These are phyloP conservation scores for Asbolus verrucosus DNA, from an alignment of 1,140 invertebrate genomes.

Conservation along the genomic window DNA sequence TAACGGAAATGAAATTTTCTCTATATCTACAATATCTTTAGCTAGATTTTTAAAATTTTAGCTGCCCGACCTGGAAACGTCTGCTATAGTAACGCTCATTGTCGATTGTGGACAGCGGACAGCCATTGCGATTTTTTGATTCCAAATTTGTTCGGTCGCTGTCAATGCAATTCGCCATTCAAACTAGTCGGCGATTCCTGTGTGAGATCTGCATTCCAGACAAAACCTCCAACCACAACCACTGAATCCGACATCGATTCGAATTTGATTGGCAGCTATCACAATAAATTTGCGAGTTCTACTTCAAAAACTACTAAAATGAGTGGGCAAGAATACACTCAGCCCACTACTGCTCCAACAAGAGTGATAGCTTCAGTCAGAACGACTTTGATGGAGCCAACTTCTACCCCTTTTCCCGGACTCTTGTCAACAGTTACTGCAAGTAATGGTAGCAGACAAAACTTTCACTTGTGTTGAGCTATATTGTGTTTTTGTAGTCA, in stretches of 20 bases:
- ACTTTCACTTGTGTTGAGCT: neutral
- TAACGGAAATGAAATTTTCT: no score
- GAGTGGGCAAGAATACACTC: no score
- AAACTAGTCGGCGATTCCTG: constrained; percentile 76
- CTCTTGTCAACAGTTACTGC: constrained; percentile 1
- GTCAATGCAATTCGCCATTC: constrained; percentile 80
- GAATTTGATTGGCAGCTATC: constrained; percentile 46
- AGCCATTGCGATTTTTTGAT: constrained; percentile 91
- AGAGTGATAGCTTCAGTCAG: no score
- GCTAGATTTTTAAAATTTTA: no score
- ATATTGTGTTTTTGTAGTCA: constrained; percentile 48
- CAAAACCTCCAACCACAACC: constrained; percentile 59
- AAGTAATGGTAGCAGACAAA: neutral
- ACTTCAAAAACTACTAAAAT: neutral
- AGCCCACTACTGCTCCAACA: no score
- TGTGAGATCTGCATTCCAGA: constrained; percentile 64
- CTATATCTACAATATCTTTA: no score
- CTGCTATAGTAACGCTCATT: constrained; percentile 92
- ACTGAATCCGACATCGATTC: constrained; percentile 50
- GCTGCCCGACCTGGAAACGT: constrained; percentile 87
- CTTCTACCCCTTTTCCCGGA: no score
- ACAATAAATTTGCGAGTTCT: constrained; percentile 39
- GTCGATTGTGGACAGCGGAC: constrained; percentile 82
- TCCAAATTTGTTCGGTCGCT: constrained; percentile 88
- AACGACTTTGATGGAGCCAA: no score